Evolutionary conservation across 2,113 vertebrate genomes (phyloP).

Genomic region (Odobenus rosmarus): DNA sequence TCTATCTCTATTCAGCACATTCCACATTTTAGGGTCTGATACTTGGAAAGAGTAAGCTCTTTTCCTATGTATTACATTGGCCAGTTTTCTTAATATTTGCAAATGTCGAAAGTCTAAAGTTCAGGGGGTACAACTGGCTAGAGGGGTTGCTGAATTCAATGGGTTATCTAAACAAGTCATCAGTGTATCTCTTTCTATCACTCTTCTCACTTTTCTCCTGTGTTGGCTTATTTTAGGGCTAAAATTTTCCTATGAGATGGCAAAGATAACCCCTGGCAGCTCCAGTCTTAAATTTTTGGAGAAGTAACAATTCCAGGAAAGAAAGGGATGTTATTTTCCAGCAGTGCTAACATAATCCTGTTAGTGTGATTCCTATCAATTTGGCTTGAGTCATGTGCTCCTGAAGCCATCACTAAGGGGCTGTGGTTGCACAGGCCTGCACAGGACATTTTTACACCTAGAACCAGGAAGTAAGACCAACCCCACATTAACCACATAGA

Average conservation of each 20-base stretch:
- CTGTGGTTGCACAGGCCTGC: neutral
- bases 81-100: neutral
- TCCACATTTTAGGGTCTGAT: neutral
- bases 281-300: neutral
- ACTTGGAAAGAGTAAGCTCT: neutral
- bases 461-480: neutral
- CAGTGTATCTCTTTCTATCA: neutral
- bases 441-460: neutral
- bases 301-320: neutral
- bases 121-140: neutral
- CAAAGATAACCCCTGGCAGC: neutral
- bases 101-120: neutral
- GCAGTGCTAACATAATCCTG: neutral
- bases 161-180: neutral
- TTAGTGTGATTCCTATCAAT: neutral
- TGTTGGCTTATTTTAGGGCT: neutral
- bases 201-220: neutral
- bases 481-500: neutral
- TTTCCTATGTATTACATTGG: neutral
- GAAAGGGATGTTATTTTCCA: neutral
- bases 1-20: neutral
- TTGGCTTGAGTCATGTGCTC: neutral
- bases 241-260: neutral
- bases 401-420: neutral
- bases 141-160: neutral